phyloP scores from a whole-genome alignment of 2,113 vertebrate species.

The Gadus chalcogrammus region DNA sequence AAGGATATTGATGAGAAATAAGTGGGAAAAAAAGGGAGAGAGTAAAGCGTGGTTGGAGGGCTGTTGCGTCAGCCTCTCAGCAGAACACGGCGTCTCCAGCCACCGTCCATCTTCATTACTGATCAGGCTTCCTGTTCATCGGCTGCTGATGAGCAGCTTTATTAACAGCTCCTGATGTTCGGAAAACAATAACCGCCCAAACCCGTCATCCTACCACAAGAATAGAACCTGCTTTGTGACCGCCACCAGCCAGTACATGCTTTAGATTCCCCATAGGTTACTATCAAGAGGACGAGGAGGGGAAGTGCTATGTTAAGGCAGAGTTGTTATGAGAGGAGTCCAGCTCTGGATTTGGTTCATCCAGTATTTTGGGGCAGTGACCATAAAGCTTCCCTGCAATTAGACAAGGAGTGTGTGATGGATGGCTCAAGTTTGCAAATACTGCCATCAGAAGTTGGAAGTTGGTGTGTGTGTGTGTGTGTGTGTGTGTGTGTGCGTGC shows the following conservation, averaged over 20 bases:
- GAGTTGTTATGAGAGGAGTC: no score
- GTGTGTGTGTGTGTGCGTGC: neutral
- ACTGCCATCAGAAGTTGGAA: neutral
- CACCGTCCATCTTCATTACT: neutral
- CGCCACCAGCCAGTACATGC: no score
- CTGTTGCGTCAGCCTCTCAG: neutral
- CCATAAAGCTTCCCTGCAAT: no score
- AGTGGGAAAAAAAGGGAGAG: neutral
- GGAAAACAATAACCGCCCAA: neutral
- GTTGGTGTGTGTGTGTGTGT: neutral
- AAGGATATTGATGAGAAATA: neutral
- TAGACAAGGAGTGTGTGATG: no score
- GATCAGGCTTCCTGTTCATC: neutral
- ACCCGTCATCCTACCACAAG: no score
- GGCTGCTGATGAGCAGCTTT: neutral
- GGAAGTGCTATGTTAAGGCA: no score
- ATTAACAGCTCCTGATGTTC: neutral
- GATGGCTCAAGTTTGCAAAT: no score
- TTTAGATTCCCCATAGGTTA: no score
- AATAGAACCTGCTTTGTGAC: no score
- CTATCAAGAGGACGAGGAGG: no score
- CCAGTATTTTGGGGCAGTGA: no score
- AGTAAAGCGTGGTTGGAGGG: neutral
- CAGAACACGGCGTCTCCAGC: neutral
- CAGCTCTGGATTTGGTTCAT: no score